phyloP scores from a whole-genome alignment of 2,113 vertebrate species.

The Psilopsiagon aurifrons region DNA sequence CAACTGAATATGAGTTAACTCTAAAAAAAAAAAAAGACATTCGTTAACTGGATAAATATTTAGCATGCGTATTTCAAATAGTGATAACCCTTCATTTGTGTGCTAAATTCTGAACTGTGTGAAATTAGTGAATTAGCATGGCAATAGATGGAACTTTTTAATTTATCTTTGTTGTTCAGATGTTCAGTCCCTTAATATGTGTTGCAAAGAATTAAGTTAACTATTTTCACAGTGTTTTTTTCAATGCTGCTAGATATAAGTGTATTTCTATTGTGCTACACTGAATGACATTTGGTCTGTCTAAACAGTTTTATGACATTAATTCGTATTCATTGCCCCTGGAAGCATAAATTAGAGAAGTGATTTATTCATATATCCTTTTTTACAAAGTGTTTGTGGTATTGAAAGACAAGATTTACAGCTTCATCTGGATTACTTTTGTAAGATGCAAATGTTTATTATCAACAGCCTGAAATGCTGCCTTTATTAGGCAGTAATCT shows the following conservation, averaged over 20 bases:
- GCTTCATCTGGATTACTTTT: not conserved
- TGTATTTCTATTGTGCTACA: not conserved
- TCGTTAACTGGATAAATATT: not conserved
- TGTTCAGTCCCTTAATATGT: not conserved
- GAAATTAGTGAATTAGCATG: not conserved
- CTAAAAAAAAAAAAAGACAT: not conserved
- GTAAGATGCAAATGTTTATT: constrained; percentile 7
- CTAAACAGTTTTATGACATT: not conserved
- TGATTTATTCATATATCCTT: not conserved
- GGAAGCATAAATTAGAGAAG: not conserved
- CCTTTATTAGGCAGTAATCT: not conserved
- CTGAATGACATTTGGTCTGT: not conserved
- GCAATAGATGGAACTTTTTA: not conserved
- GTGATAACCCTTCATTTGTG: not conserved
- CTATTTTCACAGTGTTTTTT: not conserved
- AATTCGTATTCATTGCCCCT: constrained; percentile 1
- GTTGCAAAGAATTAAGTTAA: not conserved
- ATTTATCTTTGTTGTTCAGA: not conserved
- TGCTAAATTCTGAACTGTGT: not conserved
- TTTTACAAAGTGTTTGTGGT: not conserved
- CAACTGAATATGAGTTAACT: not conserved
- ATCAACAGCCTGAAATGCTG: not conserved
- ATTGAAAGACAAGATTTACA: not conserved
- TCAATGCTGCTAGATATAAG: not conserved
- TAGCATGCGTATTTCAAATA: not conserved